A percentile compares a stretch with the other conserved stretches of the same genome.
phyloP scores from a whole-genome alignment of 2,113 vertebrate species.

The Paradisaea rubra region DNA sequence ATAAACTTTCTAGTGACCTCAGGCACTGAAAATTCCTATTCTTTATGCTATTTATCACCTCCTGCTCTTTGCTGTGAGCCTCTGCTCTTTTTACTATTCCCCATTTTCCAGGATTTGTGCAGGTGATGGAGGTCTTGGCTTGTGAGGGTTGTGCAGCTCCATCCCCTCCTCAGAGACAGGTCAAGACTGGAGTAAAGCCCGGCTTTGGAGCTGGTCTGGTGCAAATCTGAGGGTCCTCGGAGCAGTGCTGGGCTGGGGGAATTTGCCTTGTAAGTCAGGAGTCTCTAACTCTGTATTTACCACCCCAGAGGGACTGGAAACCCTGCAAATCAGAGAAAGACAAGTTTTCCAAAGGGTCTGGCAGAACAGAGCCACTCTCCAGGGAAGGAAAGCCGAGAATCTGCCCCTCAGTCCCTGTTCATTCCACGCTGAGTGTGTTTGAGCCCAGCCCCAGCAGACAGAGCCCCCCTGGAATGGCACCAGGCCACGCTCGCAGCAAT shows the following conservation, averaged over 20 bases:
- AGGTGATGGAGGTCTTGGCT: not conserved
- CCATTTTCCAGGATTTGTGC: not conserved
- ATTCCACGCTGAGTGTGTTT: not conserved
- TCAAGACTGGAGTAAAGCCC: not conserved
- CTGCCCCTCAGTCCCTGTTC: not conserved
- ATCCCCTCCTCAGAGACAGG: not conserved
- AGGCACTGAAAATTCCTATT: not conserved
- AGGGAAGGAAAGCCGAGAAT: not conserved
- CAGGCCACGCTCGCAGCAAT: not conserved
- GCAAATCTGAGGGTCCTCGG: not conserved
- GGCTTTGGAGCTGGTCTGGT: not conserved
- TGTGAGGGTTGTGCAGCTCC: not conserved
- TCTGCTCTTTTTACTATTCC: not conserved
- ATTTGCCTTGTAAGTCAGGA: not conserved
- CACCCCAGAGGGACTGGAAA: not conserved
- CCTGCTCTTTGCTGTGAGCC: not conserved
- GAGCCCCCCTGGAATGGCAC: not conserved
- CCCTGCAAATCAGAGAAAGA: not conserved
- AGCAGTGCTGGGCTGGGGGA: not conserved
- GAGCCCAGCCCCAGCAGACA: not conserved
- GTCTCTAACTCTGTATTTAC: not conserved
- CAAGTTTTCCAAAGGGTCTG: not conserved
- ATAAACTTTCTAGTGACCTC: not conserved
- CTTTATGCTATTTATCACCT: not conserved
- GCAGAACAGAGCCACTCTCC: rapidly evolving